Conservation (phyloP, 2,113 vertebrate genomes). For the Labeo rohita region DNA sequence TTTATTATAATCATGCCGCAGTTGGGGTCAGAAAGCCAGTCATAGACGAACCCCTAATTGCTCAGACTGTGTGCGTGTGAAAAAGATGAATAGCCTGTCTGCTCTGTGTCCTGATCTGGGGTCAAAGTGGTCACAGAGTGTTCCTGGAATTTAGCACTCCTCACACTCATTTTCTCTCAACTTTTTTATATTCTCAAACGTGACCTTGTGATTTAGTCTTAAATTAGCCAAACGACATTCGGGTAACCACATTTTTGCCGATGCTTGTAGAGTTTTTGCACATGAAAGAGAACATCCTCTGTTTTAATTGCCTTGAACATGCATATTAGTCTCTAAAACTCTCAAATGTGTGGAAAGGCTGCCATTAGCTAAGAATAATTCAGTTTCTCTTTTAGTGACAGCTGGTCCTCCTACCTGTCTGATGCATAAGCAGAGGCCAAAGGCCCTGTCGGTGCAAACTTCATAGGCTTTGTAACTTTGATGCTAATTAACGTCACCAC, state of each 20-base stretch:
- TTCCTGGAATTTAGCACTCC: background rate
- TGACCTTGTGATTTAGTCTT: constrained; percentile 10
- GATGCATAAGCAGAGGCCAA: constrained; percentile 16
- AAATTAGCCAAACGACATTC: constrained; percentile 1
- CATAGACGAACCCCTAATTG: constrained; percentile 34
- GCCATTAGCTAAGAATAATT: constrained; percentile 28
- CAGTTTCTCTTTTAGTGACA: background rate
- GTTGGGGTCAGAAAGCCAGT: constrained; percentile 39
- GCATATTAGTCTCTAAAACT: background rate
- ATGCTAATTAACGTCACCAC: constrained; percentile 35
- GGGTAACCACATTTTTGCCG: background rate
- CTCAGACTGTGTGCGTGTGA: background rate
- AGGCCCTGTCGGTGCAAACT: background rate
- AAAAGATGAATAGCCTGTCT: constrained; percentile 33
- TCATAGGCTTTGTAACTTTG: constrained; percentile 2
- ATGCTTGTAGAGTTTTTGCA: background rate
- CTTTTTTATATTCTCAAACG: background rate
- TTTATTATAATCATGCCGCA: constrained; percentile 43
- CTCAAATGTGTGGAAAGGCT: background rate
- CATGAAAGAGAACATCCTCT: background rate
- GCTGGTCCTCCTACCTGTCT: constrained; percentile 25
- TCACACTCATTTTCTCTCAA: background rate
- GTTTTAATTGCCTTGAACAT: constrained; percentile 4
- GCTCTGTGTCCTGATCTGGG: constrained; percentile 27
- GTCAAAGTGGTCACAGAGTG: constrained; percentile 8